Evolutionary conservation across 2,113 vertebrate genomes (phyloP).

Genomic region (Platycercus adscitus): DNA sequence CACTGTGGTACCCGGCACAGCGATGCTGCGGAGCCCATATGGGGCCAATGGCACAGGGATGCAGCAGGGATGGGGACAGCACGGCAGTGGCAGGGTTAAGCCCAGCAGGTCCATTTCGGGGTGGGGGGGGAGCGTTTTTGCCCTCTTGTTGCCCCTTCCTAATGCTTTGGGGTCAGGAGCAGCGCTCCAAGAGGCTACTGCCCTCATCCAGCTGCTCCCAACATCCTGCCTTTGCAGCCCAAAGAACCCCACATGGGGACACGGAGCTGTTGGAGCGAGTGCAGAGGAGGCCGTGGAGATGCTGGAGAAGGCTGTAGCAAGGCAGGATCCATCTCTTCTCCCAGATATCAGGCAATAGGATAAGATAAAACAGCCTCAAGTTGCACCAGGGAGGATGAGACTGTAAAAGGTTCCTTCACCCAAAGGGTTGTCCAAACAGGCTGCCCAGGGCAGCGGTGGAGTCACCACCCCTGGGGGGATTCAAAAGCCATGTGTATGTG

Average conservation of each 20-base stretch:
- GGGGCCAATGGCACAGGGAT: accelerated
- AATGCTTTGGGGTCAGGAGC: neutral
- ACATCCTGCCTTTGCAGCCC: neutral
- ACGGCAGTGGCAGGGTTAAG: accelerated
- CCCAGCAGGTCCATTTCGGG: neutral
- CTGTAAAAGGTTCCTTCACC: neutral
- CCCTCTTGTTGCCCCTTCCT: neutral
- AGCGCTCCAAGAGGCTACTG: accelerated
- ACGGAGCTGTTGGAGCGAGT: neutral
- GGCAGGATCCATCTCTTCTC: neutral
- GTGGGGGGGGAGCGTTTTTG: neutral
- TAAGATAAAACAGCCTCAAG: neutral
- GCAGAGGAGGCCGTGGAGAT: neutral
- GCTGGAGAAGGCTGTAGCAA: neutral
- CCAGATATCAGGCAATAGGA: neutral
- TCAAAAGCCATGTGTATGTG: neutral
- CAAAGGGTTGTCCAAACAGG: neutral
- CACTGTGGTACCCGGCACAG: accelerated
- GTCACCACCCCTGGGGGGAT: neutral
- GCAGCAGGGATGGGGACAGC: neutral
- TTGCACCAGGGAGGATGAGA: neutral
- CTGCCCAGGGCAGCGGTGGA: neutral
- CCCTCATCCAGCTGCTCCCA: accelerated
- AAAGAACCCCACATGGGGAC: neutral
- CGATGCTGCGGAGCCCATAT: accelerated